Conservation (phyloP, 92 coral and sea anemone species). For the Palythoa heliodiscus region DNA sequence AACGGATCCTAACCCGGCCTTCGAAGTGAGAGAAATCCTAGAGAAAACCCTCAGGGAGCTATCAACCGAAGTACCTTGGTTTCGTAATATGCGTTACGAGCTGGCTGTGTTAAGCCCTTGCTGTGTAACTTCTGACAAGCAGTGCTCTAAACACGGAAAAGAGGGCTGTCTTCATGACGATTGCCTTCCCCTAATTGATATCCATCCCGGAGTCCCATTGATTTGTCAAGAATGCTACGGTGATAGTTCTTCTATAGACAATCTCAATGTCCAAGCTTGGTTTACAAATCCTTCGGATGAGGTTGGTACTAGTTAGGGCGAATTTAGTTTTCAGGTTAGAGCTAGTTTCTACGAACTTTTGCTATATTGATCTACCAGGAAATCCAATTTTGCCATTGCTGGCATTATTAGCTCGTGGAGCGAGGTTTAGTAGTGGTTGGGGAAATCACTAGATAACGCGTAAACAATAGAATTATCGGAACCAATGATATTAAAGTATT, state of each 20-base stretch:
- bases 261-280: not conserved
- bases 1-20: not conserved
- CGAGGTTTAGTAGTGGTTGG: too few species aligned
- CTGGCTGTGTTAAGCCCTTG: constrained; percentile 31
- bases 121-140: constrained; percentile 3
- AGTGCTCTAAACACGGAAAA: constrained; percentile 14
- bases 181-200: constrained; percentile 7
- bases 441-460: too few species aligned
- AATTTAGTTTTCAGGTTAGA: too few species aligned
- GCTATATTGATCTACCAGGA: too few species aligned
- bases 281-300: not conserved
- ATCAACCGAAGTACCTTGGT: constrained; percentile 21
- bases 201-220: constrained; percentile 25
- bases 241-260: constrained; percentile 13
- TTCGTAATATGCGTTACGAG: constrained; percentile 29
- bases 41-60: constrained; percentile 33
- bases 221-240: constrained; percentile 17
- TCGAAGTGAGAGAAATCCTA: constrained; percentile 23
- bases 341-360: too few species aligned
- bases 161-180: constrained; percentile 11
- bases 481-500: too few species aligned
- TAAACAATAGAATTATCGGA: too few species aligned
- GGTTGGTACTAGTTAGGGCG: not conserved
- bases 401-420: too few species aligned
- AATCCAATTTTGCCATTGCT: too few species aligned